These are phyloP conservation scores for Paramormyrops hopkinsi DNA, from an alignment of 2,797 vertebrate genomes.

Conservation along the genomic window DNA sequence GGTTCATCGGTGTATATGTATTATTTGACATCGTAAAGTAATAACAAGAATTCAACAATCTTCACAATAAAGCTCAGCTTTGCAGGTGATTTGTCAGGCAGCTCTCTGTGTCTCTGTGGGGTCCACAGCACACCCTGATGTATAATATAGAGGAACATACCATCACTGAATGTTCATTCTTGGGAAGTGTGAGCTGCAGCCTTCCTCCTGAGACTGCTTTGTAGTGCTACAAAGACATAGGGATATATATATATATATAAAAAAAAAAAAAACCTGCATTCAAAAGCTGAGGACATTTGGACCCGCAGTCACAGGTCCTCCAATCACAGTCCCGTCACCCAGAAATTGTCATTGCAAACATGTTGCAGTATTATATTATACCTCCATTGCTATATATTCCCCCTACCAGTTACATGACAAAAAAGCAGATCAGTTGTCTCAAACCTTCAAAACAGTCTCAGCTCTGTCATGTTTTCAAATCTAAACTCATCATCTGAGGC, in stretches of 20 bases:
- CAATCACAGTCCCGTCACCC: background rate
- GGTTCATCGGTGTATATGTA: background rate
- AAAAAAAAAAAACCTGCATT: no score
- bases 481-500: background rate
- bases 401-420: background rate
- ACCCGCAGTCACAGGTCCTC: background rate
- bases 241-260: background rate
- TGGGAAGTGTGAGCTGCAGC: background rate
- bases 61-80: background rate
- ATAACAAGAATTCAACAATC: background rate
- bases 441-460: background rate
- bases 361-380: background rate
- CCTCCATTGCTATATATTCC: background rate
- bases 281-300: background rate
- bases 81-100: background rate
- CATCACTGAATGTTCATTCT: background rate
- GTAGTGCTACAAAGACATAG: background rate
- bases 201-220: background rate
- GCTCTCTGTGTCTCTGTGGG: background rate
- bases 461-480: slow-evolving; percentile 6
- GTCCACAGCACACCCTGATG: background rate
- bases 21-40: background rate
- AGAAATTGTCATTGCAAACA: background rate
- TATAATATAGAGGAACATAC: background rate
- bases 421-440: background rate